A percentile compares a stretch with the other conserved stretches of the same genome.
Conservation (phyloP, 2,797 vertebrate genomes). For the Diceros bicornis region DNA sequence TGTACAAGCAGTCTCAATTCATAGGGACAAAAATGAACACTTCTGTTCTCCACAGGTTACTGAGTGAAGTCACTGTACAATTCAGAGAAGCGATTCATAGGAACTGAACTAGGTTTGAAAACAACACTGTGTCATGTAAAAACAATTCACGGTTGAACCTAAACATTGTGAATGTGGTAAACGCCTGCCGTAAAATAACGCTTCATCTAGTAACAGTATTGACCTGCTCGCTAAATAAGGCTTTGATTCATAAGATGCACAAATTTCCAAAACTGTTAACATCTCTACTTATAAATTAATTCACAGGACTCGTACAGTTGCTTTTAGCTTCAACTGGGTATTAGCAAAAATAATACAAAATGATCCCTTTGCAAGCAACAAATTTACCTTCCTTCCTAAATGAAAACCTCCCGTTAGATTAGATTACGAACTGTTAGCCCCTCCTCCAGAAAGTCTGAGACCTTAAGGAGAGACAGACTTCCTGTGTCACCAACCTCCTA, state of each 20-base stretch:
- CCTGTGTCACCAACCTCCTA: not conserved
- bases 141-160: not conserved
- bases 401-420: constrained; percentile 32
- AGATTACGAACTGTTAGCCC: not conserved
- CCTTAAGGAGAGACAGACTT: not conserved
- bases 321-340: constrained; percentile 41
- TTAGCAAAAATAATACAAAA: constrained; percentile 68
- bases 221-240: not conserved
- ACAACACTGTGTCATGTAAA: not conserved
- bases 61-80: constrained; percentile 54
- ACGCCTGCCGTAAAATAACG: not conserved
- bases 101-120: constrained; percentile 24
- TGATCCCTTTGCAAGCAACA: not conserved
- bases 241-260: constrained; percentile 20
- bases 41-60: constrained; percentile 58
- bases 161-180: constrained; percentile 15
- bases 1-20: constrained; percentile 67
- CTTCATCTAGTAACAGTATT: not conserved
- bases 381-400: constrained; percentile 51
- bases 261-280: constrained; percentile 52
- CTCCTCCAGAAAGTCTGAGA: not conserved
- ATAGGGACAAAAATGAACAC: constrained; percentile 57
- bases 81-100: constrained; percentile 24
- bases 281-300: constrained; percentile 85
- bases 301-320: constrained; percentile 69